These are phyloP conservation scores for Cyprinodon diabolis DNA, from an alignment of 2,797 vertebrate species.

Conservation along the genomic window DNA sequence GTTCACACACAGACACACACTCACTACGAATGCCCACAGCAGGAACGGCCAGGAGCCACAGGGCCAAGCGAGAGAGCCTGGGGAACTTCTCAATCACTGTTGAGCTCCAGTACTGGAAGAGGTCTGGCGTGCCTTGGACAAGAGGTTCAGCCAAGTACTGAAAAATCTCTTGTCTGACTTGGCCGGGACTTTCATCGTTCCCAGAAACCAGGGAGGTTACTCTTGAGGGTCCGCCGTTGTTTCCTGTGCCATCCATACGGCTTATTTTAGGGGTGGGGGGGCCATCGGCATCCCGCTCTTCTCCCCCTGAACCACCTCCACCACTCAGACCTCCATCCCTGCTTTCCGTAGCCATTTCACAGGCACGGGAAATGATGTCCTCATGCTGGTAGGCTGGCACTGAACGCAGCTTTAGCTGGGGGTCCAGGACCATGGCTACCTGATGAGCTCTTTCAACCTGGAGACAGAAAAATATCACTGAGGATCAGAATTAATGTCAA, in stretches of 20 bases:
- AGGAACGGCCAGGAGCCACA: constrained; percentile 97
- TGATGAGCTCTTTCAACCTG: constrained; percentile 94
- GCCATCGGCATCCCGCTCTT: constrained; percentile 79
- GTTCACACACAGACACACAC: constrained; percentile 94
- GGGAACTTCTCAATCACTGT: constrained; percentile 91
- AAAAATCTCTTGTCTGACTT: constrained; percentile 93
- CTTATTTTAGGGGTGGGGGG: constrained; percentile 75
- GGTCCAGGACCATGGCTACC: constrained; percentile 98
- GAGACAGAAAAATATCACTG: constrained; percentile 11
- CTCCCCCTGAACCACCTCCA: constrained; percentile 81
- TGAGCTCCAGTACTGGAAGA: constrained; percentile 98
- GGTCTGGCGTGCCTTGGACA: constrained; percentile 92
- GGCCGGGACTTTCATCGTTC: constrained; percentile 69
- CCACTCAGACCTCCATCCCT: constrained; percentile 80
- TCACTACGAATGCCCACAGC: constrained; percentile 93
- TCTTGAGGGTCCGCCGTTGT: constrained; percentile 52
- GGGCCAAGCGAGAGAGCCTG: constrained; percentile 91
- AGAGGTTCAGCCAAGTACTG: constrained; percentile 97
- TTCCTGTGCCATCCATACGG: constrained; percentile 68
- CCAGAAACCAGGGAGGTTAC: constrained; percentile 44
- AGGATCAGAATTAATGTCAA: not conserved
- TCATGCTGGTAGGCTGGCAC: constrained; percentile 98
- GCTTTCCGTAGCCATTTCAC: constrained; percentile 89
- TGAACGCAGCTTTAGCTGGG: constrained; percentile 94
- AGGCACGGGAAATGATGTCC: constrained; percentile 95